Conservation (phyloP, 2,888 invertebrate genomes). For the Chrysomela aeneicollis region DNA sequence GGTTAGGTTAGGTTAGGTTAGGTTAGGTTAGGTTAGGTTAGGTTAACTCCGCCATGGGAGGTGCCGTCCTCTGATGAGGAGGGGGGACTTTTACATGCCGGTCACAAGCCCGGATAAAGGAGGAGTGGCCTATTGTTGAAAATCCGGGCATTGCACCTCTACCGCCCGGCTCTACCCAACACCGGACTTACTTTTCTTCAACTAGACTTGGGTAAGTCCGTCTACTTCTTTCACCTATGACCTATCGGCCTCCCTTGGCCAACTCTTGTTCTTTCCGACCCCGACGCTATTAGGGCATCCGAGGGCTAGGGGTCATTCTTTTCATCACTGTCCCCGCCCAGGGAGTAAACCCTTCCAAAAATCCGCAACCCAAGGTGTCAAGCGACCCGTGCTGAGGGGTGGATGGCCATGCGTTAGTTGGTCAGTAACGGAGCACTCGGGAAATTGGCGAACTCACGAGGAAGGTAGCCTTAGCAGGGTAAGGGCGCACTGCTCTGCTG, state of each 20-base stretch:
- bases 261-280: neutral
- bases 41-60: conserved; percentile 12
- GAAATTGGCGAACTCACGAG: neutral
- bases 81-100: conserved; percentile 1
- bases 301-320: conserved; percentile 8
- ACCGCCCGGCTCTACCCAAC: conserved; percentile 1
- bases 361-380: neutral
- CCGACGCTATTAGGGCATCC: conserved; percentile 4
- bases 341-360: neutral
- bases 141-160: conserved; percentile 10
- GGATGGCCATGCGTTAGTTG: neutral
- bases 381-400: neutral
- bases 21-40: neutral
- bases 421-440: neutral
- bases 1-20: conserved; percentile 20
- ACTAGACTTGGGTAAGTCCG: conserved; percentile 1
- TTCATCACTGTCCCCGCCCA: neutral
- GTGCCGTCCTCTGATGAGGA: conserved; percentile 6
- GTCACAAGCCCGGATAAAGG: conserved; percentile 12
- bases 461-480: neutral
- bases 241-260: neutral
- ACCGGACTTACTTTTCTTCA: conserved; percentile 3
- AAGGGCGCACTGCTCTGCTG: too few relatives aligned
- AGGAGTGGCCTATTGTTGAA: conserved; percentile 11
- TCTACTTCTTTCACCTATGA: neutral